Percentiles rank a stretch among this genome's conserved stretches.
These are phyloP conservation scores for Hecatera dysodea DNA, from an alignment of 2,888 invertebrate species.

Conservation along the genomic window DNA sequence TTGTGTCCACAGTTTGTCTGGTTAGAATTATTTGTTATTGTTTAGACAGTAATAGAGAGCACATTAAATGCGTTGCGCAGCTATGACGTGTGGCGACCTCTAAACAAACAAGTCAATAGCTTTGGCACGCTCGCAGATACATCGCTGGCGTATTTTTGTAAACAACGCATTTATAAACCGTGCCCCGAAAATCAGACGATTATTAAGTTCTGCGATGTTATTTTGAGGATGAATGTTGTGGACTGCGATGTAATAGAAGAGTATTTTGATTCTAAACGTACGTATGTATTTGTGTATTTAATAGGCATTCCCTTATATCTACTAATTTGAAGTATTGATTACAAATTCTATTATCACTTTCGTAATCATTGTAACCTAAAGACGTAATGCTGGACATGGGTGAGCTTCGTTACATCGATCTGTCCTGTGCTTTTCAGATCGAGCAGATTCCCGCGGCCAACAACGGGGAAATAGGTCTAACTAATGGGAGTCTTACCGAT, in stretches of 20 bases:
- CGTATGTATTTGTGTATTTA: background rate
- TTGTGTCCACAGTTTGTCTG: background rate
- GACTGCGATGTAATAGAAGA: background rate
- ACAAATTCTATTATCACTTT: background rate
- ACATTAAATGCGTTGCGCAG: slow-evolving; percentile 29
- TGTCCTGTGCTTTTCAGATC: background rate
- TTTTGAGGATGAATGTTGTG: background rate
- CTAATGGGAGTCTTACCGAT: background rate
- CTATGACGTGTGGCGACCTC: slow-evolving; percentile 41
- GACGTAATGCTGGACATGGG: background rate
- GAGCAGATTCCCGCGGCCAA: background rate
- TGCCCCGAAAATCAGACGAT: slow-evolving; percentile 26
- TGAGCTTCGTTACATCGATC: no score
- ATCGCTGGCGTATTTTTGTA: slow-evolving; percentile 56
- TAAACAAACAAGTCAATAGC: slow-evolving; percentile 50
- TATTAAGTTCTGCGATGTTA: background rate
- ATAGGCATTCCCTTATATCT: background rate
- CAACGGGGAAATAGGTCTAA: background rate
- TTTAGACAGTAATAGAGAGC: slow-evolving; percentile 22
- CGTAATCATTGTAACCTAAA: background rate
- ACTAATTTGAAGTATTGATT: background rate
- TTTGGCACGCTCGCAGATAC: slow-evolving; percentile 57
- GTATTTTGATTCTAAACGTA: background rate
- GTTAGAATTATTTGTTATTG: slow-evolving; percentile 11
- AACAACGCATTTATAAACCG: slow-evolving; percentile 54